A percentile compares a stretch with the other conserved stretches of the same genome.
phyloP scores from a whole-genome alignment of 2,888 invertebrate species.

The Synanthedon myopaeformis region DNA sequence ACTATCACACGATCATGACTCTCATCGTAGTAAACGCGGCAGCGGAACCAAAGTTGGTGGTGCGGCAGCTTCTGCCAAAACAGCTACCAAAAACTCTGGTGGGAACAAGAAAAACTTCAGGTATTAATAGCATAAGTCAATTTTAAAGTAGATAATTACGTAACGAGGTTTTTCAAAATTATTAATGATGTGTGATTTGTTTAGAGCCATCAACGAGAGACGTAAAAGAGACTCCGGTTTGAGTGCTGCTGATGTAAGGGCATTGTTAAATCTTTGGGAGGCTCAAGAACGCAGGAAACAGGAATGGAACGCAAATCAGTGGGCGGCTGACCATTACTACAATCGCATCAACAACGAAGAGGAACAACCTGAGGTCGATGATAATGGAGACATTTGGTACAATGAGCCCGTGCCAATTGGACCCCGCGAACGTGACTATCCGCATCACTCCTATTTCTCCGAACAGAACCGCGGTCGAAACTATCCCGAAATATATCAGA shows the following conservation, averaged over 20 bases:
- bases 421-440: conserved; percentile 48
- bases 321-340: conserved; percentile 50
- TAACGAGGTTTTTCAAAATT: not conserved
- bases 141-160: not conserved
- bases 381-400: conserved; percentile 71
- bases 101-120: conserved; percentile 63
- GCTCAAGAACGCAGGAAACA: conserved; percentile 68
- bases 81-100: conserved; percentile 55
- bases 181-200: not conserved
- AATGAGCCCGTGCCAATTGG: conserved; percentile 69
- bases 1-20: conserved; percentile 30
- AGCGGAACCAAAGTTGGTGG: conserved; percentile 59
- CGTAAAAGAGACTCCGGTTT: conserved; percentile 72
- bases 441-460: conserved; percentile 57
- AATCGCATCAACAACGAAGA: conserved; percentile 44
- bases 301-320: conserved; percentile 58
- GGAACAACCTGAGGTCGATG: conserved; percentile 62
- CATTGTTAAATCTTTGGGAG: conserved; percentile 72
- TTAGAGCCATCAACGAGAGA: conserved; percentile 54
- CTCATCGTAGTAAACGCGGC: conserved; percentile 33
- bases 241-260: conserved; percentile 72
- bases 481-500: conserved; percentile 54
- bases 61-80: conserved; percentile 59
- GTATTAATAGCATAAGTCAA: conserved; percentile 18
- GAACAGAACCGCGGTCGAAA: conserved; percentile 60